These are phyloP conservation scores for Catajapyx aquilonaris DNA, from an alignment of 1,140 invertebrate species.

Conservation along the genomic window DNA sequence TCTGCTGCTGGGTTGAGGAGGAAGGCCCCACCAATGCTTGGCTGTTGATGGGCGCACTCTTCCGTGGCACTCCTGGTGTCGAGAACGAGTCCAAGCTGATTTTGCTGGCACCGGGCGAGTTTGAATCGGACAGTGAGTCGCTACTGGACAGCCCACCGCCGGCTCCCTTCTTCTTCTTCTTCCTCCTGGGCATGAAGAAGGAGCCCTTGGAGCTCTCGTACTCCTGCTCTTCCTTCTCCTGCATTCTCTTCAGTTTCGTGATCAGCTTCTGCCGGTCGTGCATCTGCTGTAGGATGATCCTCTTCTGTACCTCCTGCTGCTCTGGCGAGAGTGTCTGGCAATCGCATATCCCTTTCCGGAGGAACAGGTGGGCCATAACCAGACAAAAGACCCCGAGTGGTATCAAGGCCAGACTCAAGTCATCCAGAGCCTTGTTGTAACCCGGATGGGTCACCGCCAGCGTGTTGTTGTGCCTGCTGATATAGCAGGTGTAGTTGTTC, in stretches of 20 bases:
- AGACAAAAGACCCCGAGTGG: not conserved
- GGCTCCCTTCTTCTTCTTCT: not conserved
- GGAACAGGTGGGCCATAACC: not conserved
- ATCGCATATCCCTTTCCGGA: not conserved
- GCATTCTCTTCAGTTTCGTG: not conserved
- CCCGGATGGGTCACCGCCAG: not conserved
- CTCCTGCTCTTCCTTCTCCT: not conserved
- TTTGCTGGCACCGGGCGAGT: too few species aligned
- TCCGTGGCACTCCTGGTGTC: too few species aligned
- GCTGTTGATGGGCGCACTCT: too few species aligned
- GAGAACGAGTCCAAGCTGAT: too few species aligned
- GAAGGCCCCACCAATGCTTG: too few species aligned
- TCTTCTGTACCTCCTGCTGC: not conserved
- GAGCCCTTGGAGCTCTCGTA: not conserved
- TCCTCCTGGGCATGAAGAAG: not conserved
- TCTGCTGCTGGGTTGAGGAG: too few species aligned
- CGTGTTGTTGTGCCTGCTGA: slow-evolving; percentile 9
- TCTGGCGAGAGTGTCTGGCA: not conserved
- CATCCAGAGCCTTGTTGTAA: not conserved
- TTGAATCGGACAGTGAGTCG: not conserved
- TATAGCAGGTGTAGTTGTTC: slow-evolving; percentile 17
- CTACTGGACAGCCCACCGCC: too few species aligned
- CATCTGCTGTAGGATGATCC: not conserved
- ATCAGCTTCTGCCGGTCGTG: not conserved
- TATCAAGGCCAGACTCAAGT: not conserved